Base-by-base conservation (phyloP, 2,888 invertebrate species). In the Meloe dianella region DNA sequence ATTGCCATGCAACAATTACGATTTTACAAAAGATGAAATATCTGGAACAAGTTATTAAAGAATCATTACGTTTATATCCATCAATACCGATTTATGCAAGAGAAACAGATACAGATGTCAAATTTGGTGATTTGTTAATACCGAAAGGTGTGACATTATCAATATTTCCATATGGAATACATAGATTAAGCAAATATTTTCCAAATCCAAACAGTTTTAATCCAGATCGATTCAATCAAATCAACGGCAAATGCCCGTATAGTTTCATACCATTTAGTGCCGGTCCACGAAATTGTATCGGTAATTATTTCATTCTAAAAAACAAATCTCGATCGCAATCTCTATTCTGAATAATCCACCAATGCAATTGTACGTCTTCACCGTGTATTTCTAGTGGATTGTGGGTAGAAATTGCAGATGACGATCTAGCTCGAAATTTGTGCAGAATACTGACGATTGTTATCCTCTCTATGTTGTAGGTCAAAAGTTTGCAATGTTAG, bases 241-340 rank as follows among this genome's bases (percentile, higher is more conserved):
- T 82, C 63, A 78, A 82, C n/a, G 79, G 74, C 6, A 80, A 79
- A 1, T 85, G 84, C 60, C 85, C 87, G 0, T 89, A 86, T 73
- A 84, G 84, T 29, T 89, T 86, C 81, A 77, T 90, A 1, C 86
- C 89, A 0, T 90, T 90, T 66, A 90, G 89, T 72, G 90, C 89
- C 10, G 90, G 90, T 0, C 87, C 89, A 0, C 85, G 90, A 56
- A 90, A 90, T 75, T 89, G 89, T 71, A 87, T 89, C 66, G 87
- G 86, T 86, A 76, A 41, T 8, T 35, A 3, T 12, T 14, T n/a
- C 7, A 41, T 41, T 6, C 32, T 32, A 12, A 9, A 32, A n/a
- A 27, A 27, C 41, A 41, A 41, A 17, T 41, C n/a, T n/a, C n/a
- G 41, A 3, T 41, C 17, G n/a, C 17, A 6, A 41, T 41, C 35